Conservation (phyloP, 2,797 vertebrate species). For the Fratercula arctica region DNA sequence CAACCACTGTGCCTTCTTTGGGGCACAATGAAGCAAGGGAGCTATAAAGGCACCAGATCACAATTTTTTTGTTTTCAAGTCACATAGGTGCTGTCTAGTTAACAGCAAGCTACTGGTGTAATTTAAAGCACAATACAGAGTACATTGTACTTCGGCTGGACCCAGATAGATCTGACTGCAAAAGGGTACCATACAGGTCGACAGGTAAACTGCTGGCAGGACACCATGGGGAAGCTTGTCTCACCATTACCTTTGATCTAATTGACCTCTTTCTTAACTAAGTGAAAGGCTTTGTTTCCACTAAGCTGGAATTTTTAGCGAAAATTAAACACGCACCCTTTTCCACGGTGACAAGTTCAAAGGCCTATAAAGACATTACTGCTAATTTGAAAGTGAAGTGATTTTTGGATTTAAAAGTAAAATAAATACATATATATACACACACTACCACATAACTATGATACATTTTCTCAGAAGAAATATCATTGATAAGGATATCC, state of each 20-base stretch:
- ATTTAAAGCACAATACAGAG: not conserved
- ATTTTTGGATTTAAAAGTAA: not conserved
- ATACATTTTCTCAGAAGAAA: slow-evolving; percentile 25
- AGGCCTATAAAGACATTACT: not conserved
- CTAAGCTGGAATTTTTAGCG: not conserved
- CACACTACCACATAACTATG: not conserved
- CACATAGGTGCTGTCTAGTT: not conserved
- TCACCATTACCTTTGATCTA: not conserved
- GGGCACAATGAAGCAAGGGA: not conserved
- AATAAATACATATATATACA: not conserved
- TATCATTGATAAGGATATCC: slow-evolving; percentile 1
- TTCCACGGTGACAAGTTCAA: not conserved
- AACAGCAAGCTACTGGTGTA: not conserved
- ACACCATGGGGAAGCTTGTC: not conserved
- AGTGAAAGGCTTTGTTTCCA: not conserved
- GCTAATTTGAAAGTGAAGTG: not conserved
- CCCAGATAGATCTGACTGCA: not conserved
- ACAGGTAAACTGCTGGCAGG: not conserved
- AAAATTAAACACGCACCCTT: not conserved
- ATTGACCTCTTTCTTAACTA: not conserved
- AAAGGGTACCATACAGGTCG: not conserved
- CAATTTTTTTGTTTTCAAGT: not conserved
- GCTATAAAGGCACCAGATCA: not conserved
- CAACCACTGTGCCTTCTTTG: not conserved
- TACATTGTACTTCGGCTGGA: not conserved